phyloP scores from a whole-genome alignment of 2,797 vertebrate genomes.

The Chloroceryle amazona region DNA sequence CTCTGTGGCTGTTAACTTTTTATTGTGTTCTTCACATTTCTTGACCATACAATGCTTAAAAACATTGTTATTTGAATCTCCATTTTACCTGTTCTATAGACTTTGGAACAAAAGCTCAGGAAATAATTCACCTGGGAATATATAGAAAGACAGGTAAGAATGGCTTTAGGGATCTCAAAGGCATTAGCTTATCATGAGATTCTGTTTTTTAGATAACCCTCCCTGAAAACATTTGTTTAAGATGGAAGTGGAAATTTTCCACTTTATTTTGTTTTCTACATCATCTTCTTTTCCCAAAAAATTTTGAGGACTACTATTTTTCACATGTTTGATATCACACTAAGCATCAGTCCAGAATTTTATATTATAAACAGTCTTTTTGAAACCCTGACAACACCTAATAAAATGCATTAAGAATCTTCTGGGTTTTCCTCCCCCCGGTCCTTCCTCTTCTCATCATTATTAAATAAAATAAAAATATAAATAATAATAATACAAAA shows the following conservation, averaged over 20 bases:
- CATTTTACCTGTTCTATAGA: not conserved
- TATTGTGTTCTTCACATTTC: not conserved
- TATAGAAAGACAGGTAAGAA: not conserved
- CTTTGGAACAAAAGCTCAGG: not conserved
- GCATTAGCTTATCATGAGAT: not conserved
- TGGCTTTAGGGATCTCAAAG: not conserved
- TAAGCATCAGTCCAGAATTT: not conserved
- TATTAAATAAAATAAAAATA: conserved; percentile 3
- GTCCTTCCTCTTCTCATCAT: not conserved
- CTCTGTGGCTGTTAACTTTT: not conserved
- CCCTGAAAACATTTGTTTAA: not conserved
- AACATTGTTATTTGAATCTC: not conserved
- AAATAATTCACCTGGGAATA: not conserved
- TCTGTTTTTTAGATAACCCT: not conserved
- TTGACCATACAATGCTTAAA: not conserved
- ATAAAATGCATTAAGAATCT: not conserved
- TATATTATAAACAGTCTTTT: not conserved
- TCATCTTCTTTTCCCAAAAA: not conserved
- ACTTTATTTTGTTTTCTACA: not conserved
- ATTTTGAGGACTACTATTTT: not conserved
- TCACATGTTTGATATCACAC: not conserved
- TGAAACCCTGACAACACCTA: not conserved
- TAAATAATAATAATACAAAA: not conserved
- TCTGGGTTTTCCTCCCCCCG: not conserved
- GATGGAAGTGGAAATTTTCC: not conserved